Base-by-base conservation (phyloP, 2,888 invertebrate species). In the Trissonchulus sp. region DNA sequence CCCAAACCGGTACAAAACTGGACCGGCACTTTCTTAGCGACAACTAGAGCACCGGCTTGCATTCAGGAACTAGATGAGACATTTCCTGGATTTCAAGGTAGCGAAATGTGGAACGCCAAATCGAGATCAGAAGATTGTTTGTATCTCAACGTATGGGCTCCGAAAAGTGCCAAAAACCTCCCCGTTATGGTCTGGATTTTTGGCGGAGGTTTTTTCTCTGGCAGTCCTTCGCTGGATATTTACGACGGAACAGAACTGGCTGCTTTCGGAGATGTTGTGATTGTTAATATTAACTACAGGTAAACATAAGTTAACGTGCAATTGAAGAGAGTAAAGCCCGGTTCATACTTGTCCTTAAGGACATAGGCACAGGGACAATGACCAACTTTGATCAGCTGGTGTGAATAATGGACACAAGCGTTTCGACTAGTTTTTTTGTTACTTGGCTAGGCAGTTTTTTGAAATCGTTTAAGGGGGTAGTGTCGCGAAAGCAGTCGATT, bases 101-200 rank as follows among this genome's bases (percentile, higher is more conserved):
- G 83, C 15, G 93, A 93, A 84, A 94, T 95, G 92, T 97, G 96
- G 96, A 95, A 95, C 86, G 93, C 94, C 0, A 95, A 94, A 84
- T 94, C 94, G 23, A 91, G 92, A 84, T 93, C 93, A 60, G 97
- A 97, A 87, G 97, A 97, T 86, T 97, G 97, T 84, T 88, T 97
- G 2, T 97, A 95, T 85, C 87, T 97, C 82, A 97, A 95, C 85
- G 89, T 97, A 78, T 97, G 95, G 94, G 93, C 93, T 48, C 95
- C 96, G 30, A 83, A 82, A 63, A 77, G 60, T 2, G 28, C n/a
- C n/a, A n/a, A n/a, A n/a, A n/a, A 82, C 76, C 81, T 82, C 36
- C 79, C 94, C 31, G 93, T 96, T 74, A 90, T 96, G 91, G 90
- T 96, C 68, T 97, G 96, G 96, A 91, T 97, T 35, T 88, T 84